Conservation (phyloP, 2,888 invertebrate genomes). For the Stegophylla sp. region DNA sequence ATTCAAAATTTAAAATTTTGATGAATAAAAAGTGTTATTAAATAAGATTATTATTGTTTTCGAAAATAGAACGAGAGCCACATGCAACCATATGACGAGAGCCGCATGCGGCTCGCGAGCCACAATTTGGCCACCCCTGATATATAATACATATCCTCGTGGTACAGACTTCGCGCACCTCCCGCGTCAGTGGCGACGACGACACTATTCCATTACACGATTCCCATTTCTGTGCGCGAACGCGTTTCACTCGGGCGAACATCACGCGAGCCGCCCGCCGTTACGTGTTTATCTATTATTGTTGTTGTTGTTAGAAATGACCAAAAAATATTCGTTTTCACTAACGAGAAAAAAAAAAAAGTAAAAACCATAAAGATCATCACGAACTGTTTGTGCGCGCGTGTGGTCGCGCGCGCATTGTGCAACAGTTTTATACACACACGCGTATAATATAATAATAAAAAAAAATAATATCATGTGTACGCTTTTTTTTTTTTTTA, state of each 20-base stretch:
- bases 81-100: too few species aligned
- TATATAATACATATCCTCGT: too few species aligned
- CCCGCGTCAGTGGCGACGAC: not conserved
- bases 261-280: conserved; percentile 25
- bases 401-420: not conserved
- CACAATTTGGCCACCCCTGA: too few species aligned
- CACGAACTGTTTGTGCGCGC: not conserved
- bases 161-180: too few species aligned
- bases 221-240: conserved; percentile 4
- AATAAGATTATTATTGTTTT: too few species aligned
- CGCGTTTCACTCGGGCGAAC: conserved; percentile 25
- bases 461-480: too few species aligned
- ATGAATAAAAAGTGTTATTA: too few species aligned
- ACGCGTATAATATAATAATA: too few species aligned
- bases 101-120: too few species aligned
- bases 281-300: not conserved
- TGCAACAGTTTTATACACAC: not conserved
- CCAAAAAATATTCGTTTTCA: conserved; percentile 40
- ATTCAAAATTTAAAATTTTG: too few species aligned
- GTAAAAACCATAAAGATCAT: conserved; percentile 2
- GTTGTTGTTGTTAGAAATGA: conserved; percentile 1
- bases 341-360: conserved; percentile 5
- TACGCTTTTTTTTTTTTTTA: too few species aligned
- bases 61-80: too few species aligned
- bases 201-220: conserved; percentile 39